Base-by-base conservation (phyloP, 2,113 vertebrate genomes). In the Etheostoma cragini region DNA sequence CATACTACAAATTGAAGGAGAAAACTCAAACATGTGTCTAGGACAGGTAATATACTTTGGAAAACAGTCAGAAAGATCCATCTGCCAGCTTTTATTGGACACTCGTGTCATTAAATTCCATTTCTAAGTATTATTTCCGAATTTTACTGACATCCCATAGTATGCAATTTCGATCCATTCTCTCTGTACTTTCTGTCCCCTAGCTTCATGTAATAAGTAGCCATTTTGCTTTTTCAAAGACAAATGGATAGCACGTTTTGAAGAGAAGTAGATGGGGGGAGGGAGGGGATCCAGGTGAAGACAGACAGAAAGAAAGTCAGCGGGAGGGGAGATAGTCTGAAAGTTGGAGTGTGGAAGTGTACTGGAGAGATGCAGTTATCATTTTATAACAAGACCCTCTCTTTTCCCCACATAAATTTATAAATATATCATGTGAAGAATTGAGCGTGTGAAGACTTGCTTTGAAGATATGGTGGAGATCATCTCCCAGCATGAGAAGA, bases 381-480 rank as follows among this genome's bases (percentile, higher is more conserved):
- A 77, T 64, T 72, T 78, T 61, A 63, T 84, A 81, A 90, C 74
- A 80, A 47, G 49, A 60, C 58, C 33, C 30, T 65, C 14, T 49
- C 84, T 83, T 71, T 66, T 68, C 1, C 38, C 10, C 54, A 57
- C 13, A 49, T 35, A 72, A 72, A 84, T 84, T 64, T 79, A 72
- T 70, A 74, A 78, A 72, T 69, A 21, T 78, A 53, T 71, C 71
- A 64, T 42, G 47, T 82, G 74, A 70, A 42, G 72, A 83, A 61
- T 11, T 72, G 63, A 73, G 54, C 52, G 2, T 38, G 19, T 56
- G 50, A 67, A 64, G 67, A 21, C 63, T 60, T 53, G 26, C 80
- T 87, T 83, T 85, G 70, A 87, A 85, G 82, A 84, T 83, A 13
- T 53, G 76, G 17, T 65, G 73, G 21, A 78, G 81, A 87, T 86